Percentiles rank a stretch among this genome's conserved stretches.
These are phyloP conservation scores for Pseudomugil gertrudae DNA, from an alignment of 2,797 vertebrate genomes.

Conservation along the genomic window DNA sequence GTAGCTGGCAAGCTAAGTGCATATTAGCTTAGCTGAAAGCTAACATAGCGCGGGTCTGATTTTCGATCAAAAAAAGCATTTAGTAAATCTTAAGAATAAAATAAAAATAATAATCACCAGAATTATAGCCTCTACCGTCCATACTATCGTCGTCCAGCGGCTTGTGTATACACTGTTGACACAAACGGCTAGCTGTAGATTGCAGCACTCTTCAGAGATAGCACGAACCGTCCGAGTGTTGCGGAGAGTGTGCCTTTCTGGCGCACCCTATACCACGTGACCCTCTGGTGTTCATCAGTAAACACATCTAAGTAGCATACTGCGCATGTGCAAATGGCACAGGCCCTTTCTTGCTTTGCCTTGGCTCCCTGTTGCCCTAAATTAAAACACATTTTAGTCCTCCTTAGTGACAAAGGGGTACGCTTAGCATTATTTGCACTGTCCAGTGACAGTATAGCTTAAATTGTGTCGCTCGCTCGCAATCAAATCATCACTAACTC, in stretches of 20 bases:
- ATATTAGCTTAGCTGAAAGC: slow-evolving; percentile 17
- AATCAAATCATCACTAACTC: too few species aligned
- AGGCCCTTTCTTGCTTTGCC: too few species aligned
- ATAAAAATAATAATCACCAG: slow-evolving; percentile 52
- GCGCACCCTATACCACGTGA: slow-evolving; percentile 15
- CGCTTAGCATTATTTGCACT: not conserved
- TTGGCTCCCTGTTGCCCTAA: too few species aligned
- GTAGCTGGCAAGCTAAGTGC: not conserved
- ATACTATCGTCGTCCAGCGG: slow-evolving; percentile 38
- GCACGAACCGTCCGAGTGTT: not conserved
- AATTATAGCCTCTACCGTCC: slow-evolving; percentile 74
- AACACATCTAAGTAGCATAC: too few species aligned
- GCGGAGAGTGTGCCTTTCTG: not conserved
- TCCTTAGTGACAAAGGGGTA: not conserved
- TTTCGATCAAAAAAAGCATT: slow-evolving; percentile 1
- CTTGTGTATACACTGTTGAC: not conserved
- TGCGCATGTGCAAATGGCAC: too few species aligned
- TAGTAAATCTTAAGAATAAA: not conserved
- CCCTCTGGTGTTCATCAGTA: not conserved
- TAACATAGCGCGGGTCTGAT: slow-evolving; percentile 1
- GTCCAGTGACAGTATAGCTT: not conserved
- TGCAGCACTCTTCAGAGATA: not conserved
- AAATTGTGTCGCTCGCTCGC: not conserved
- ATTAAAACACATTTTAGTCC: too few species aligned
- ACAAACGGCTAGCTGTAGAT: accelerated